Conservation (phyloP, 64 coral and sea anemone genomes). For the Stylophora pistillata region DNA sequence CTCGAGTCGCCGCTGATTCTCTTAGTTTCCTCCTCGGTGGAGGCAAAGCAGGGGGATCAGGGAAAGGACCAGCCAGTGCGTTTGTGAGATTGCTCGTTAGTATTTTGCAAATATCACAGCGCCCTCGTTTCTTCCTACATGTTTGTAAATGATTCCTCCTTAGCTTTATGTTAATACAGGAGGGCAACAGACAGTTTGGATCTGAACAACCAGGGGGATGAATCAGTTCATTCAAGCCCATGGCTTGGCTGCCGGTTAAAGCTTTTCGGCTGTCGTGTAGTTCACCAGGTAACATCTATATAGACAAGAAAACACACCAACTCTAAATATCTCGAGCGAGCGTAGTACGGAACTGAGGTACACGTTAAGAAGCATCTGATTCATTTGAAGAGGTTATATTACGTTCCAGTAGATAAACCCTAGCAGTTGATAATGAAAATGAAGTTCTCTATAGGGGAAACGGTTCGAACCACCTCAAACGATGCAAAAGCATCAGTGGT, state of each 20-base stretch:
- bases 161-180: constrained; percentile 13
- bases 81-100: background rate
- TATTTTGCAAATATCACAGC: constrained; percentile 27
- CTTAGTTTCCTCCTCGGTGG: background rate
- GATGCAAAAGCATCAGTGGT: too few species aligned
- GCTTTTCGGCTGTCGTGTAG: background rate
- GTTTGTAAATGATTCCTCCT: background rate
- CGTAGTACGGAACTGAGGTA: too few species aligned
- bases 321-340: too few species aligned
- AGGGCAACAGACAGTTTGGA: constrained; percentile 32
- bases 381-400: too few species aligned
- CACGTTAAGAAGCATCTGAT: too few species aligned
- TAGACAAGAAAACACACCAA: background rate
- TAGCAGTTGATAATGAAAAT: too few species aligned
- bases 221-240: background rate
- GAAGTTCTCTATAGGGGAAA: too few species aligned
- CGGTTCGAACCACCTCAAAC: too few species aligned
- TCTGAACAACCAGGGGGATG: constrained; percentile 25
- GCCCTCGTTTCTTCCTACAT: background rate
- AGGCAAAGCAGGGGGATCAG: background rate
- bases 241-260: background rate
- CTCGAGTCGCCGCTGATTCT: background rate
- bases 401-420: too few species aligned
- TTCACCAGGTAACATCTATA: background rate
- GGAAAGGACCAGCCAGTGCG: background rate